These are phyloP conservation scores for Thyatira batis DNA, from an alignment of 2,888 invertebrate genomes.

Conservation along the genomic window DNA sequence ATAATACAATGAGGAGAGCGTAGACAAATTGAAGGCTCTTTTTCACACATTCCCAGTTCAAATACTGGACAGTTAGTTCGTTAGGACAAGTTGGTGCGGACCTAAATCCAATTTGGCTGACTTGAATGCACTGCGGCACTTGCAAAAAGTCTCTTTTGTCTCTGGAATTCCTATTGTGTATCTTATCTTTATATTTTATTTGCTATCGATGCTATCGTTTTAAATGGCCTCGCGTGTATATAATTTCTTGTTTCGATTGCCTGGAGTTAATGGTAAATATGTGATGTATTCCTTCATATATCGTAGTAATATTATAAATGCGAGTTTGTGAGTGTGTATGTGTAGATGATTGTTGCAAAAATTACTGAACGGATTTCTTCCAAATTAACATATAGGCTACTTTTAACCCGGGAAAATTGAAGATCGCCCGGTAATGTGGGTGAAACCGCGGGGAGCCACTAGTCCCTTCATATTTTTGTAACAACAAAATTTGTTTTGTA, in stretches of 20 bases:
- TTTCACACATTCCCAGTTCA: constrained; percentile 29
- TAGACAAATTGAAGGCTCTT: constrained; percentile 24
- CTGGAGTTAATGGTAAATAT: background rate
- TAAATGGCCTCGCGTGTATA: background rate
- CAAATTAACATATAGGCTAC: too few relatives aligned
- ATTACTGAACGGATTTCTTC: too few relatives aligned
- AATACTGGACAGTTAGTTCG: constrained; percentile 43
- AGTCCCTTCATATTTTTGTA: too few relatives aligned
- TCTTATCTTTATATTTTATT: background rate
- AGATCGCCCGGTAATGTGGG: too few relatives aligned
- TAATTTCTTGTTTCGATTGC: background rate
- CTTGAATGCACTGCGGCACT: constrained; percentile 13
- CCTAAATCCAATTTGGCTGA: constrained; percentile 41
- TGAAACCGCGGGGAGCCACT: too few relatives aligned
- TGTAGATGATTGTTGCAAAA: too few relatives aligned
- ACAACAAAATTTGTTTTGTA: too few relatives aligned
- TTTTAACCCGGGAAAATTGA: too few relatives aligned
- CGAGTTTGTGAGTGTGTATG: too few relatives aligned
- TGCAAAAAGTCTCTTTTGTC: background rate
- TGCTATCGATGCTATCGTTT: background rate
- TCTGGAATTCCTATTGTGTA: background rate
- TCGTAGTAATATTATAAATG: too few relatives aligned
- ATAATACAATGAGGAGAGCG: constrained; percentile 44
- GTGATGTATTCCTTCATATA: background rate
- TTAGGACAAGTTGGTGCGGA: constrained; percentile 40